Conservation (phyloP, 2,113 vertebrate species). For the Anguilla rostrata region DNA sequence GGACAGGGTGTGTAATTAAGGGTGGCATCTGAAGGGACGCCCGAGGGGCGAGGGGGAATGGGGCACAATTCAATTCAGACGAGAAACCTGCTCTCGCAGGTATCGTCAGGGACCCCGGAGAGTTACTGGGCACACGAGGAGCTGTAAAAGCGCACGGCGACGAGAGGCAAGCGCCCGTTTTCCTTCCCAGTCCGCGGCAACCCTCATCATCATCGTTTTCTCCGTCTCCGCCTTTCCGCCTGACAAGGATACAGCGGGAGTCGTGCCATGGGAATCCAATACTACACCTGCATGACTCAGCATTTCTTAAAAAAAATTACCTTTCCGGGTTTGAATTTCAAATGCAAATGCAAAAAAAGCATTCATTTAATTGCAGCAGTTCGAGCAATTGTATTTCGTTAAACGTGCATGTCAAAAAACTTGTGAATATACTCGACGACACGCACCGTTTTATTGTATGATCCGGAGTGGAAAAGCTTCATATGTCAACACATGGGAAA, state of each 20-base stretch:
- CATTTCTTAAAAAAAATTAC: background rate
- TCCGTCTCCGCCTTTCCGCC: background rate
- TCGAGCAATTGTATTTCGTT: no score
- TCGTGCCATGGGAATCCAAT: background rate
- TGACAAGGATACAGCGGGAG: background rate
- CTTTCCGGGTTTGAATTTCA: background rate
- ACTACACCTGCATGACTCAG: background rate
- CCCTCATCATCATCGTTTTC: background rate
- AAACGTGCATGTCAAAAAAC: no score
- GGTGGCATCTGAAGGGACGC: background rate
- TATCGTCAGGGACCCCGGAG: background rate
- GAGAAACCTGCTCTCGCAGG: background rate
- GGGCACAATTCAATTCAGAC: background rate
- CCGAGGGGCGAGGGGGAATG: background rate
- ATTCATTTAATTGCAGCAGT: no score
- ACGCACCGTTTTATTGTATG: background rate
- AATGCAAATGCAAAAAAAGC: background rate
- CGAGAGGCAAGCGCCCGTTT: background rate
- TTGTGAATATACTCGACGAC: no score
- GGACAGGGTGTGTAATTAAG: conserved; percentile 7
- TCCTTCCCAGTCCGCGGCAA: background rate
- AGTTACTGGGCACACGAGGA: background rate
- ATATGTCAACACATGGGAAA: background rate
- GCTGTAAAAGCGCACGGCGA: background rate
- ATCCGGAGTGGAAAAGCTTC: background rate